These are phyloP conservation scores for Cyclopterus lumpus DNA, from an alignment of 2,797 vertebrate species.

Conservation along the genomic window DNA sequence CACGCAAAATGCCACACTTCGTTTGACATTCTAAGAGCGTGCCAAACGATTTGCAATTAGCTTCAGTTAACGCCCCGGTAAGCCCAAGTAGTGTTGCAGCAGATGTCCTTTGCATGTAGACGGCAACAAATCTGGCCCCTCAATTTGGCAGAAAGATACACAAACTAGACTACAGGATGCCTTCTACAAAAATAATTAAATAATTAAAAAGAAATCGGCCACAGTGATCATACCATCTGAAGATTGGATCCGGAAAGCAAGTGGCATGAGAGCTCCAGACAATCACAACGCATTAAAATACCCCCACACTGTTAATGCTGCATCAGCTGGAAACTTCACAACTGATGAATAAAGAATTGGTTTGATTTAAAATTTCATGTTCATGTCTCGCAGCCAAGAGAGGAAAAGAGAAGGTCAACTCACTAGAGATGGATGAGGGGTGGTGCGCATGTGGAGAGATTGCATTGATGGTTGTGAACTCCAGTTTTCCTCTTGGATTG, in stretches of 20 bases:
- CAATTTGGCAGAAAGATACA: not conserved
- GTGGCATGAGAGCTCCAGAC: slow-evolving; percentile 4
- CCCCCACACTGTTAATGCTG: not conserved
- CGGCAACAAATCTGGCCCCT: not conserved
- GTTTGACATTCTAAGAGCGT: not conserved
- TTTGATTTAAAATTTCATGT: slow-evolving; percentile 40
- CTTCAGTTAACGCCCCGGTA: not conserved
- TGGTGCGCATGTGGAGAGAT: slow-evolving; percentile 1
- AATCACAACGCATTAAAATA: slow-evolving; percentile 2
- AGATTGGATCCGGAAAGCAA: slow-evolving; percentile 11
- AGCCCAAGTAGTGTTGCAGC: not conserved
- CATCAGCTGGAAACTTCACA: slow-evolving; percentile 33
- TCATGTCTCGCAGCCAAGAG: slow-evolving; percentile 16
- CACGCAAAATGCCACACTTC: not conserved
- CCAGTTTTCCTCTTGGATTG: not conserved
- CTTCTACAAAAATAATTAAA: not conserved
- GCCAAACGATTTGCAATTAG: not conserved
- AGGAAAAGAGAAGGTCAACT: slow-evolving; percentile 16
- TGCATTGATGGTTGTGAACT: slow-evolving; percentile 29
- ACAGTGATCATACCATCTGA: slow-evolving; percentile 8
- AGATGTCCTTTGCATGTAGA: slow-evolving; percentile 1
- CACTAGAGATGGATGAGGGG: slow-evolving; percentile 14
- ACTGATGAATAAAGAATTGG: slow-evolving; percentile 30
- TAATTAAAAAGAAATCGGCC: not conserved
- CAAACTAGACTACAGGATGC: not conserved